Evolutionary conservation across 2,888 invertebrate genomes (phyloP), one percentile per base, ranked within the genome.

Genomic region (Drosophila recens): DNA sequence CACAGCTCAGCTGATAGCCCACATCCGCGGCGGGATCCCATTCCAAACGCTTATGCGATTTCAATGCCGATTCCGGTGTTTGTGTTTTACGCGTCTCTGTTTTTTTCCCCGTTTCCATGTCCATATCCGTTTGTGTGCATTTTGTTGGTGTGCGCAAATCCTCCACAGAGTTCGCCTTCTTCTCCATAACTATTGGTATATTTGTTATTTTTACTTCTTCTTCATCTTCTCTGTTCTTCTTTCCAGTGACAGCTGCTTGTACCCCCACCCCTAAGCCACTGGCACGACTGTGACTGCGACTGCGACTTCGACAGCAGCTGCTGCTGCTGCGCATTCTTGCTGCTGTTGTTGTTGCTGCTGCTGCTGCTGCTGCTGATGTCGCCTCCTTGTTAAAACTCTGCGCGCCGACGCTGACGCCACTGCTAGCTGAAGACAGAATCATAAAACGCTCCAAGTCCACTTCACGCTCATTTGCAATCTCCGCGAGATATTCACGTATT

Each of bases 1-100:
- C 94, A 91, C 97, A 82, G 27, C 79, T 30, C 30, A 30, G n/a
- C 4, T 38, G 71, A 57, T 83, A 97, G 0, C 97, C 97, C 48
- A 97, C 96, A 93, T 97, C 97, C 0, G 96, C 97, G 27, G 97
- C 95, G 40, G 96, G 97, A 90, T 97, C 97, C 97, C 97, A 97
- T 93, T 97, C 97, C 2, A 97, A 93, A 73, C 95, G 96, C 57
- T 95, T 94, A 40, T 89, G 95, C 0, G 96, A 96, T 56, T 96
- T 95, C 0, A 95, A 92, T 88, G 96, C 96, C 73, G 96, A 97
- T 17, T 96, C 95, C 1, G 97, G 96, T 6, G 96, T 96, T 27
- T 94, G 90, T 92, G 53, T 83, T 6, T 82, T 86, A 2, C 86
- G 82, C 1, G 73, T 88, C 93, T 91, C 87, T 93, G 58, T 72